Evolutionary conservation across 2,113 vertebrate genomes (phyloP).

Genomic region (Nyctereutes procyonoides): DNA sequence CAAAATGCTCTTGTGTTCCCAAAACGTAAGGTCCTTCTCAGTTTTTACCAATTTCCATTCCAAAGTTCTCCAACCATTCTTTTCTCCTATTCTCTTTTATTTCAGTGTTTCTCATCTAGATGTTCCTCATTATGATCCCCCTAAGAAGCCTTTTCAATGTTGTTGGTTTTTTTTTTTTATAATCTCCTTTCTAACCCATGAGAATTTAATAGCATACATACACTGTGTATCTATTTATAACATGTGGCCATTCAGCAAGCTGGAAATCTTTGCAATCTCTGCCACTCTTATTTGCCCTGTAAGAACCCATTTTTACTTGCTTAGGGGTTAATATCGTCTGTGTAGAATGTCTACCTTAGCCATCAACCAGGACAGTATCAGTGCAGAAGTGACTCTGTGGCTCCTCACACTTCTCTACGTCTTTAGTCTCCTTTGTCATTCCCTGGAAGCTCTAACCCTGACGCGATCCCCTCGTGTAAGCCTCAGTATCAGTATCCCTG

Average conservation of each 20-base stretch:
- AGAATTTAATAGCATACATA: background rate
- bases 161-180: background rate
- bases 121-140: background rate
- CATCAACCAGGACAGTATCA: accelerated
- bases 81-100: background rate
- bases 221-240: background rate
- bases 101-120: background rate
- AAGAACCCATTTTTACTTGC: background rate
- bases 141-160: background rate
- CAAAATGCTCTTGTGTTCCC: background rate
- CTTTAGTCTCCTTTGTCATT: accelerated
- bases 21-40: background rate
- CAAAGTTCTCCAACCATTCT: background rate
- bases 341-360: accelerated
- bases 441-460: background rate
- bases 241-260: background rate
- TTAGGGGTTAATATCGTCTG: background rate
- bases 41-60: background rate
- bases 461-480: accelerated
- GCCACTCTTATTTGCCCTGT: background rate
- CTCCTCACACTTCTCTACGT: accelerated
- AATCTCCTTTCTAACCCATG: background rate
- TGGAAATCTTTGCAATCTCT: background rate
- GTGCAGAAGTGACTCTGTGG: background rate
- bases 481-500: background rate